phyloP scores from a whole-genome alignment of 2,113 vertebrate species.

The Cavia aperea region DNA sequence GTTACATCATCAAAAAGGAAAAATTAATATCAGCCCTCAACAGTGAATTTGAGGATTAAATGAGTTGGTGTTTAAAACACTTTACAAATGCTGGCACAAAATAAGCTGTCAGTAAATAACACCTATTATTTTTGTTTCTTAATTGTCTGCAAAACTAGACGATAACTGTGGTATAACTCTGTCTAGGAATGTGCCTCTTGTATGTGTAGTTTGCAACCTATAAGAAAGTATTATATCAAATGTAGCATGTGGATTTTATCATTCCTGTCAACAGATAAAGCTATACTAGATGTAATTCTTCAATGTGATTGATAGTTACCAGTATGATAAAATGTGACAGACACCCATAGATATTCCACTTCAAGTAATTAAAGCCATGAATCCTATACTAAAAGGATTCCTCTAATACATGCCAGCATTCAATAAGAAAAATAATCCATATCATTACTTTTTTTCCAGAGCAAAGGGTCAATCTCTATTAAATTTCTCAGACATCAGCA shows the following conservation, averaged over 20 bases:
- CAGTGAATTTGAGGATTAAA: neutral
- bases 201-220: neutral
- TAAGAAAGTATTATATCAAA: neutral
- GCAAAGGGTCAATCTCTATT: constrained; percentile 10
- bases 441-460: neutral
- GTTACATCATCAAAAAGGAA: neutral
- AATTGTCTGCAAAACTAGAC: neutral
- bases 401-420: constrained; percentile 3
- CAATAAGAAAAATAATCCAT: constrained; percentile 42
- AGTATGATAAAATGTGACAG: constrained; percentile 6
- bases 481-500: neutral
- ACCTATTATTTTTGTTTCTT: neutral
- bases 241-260: neutral
- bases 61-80: neutral
- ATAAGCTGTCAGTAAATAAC: neutral
- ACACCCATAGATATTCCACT: constrained; percentile 32
- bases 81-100: neutral
- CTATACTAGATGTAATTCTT: neutral
- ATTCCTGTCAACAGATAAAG: constrained; percentile 25
- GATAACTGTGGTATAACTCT: neutral
- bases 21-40: neutral
- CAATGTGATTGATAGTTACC: neutral
- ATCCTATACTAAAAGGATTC: neutral
- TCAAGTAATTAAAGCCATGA: constrained; percentile 23
- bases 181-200: neutral